Evolutionary conservation across 2,797 vertebrate species (phyloP).

Genomic region (Pipistrellus nathusii): DNA sequence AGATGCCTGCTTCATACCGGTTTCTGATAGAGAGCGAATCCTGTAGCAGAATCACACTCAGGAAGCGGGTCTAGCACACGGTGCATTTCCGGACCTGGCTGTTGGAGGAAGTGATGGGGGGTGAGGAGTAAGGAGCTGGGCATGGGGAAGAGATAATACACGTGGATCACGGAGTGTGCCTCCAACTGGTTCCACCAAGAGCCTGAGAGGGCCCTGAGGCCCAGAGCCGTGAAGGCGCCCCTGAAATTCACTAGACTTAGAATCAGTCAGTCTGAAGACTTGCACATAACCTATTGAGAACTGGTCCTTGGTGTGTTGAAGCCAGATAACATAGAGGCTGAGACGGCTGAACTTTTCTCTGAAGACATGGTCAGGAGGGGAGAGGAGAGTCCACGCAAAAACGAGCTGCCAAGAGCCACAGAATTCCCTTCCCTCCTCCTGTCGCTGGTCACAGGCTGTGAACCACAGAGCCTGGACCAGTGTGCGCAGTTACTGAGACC

Average conservation of each 20-base stretch:
- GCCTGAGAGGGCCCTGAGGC: neutral
- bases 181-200: neutral
- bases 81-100: neutral
- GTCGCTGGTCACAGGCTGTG: rapidly evolving
- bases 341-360: neutral
- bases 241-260: neutral
- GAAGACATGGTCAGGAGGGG: neutral
- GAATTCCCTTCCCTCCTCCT: neutral
- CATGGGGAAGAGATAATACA: neutral
- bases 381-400: neutral
- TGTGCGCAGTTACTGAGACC: rapidly evolving
- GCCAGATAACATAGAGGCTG: neutral
- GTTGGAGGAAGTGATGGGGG: neutral
- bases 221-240: neutral
- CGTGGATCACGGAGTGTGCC: neutral
- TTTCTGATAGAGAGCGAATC: neutral
- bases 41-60: rapidly evolving
- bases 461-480: rapidly evolving
- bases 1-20: neutral
- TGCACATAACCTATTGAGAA: neutral
- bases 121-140: neutral
- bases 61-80: neutral
- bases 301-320: neutral
- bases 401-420: neutral
- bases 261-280: neutral